Base-by-base conservation (phyloP, 2,797 vertebrate species). In the Hippoglossus hippoglossus region DNA sequence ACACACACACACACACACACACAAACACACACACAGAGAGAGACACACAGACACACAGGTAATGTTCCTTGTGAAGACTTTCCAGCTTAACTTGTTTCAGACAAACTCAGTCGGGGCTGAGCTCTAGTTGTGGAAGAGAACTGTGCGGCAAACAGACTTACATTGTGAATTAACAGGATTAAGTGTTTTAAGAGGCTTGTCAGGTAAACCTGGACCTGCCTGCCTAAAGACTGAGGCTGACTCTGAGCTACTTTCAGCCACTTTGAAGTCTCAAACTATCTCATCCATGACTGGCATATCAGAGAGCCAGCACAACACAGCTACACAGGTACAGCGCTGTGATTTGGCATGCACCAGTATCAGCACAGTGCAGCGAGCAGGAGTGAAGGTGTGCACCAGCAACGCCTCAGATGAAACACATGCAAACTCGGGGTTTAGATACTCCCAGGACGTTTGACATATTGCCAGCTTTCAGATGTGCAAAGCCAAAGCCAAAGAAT, bases 141-240 rank as follows among this genome's bases (percentile, higher is more conserved):
- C 77, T 81, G 84, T 63, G 74, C 79, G 73, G 82, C 83, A 90
- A 92, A 91, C 87, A 85, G 90, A 87, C 82, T 92, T 91, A 92
- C 92, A 89, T 90, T 91, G 83, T 89, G 90, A 94, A 93, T 93
- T 91, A 93, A 91, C 82, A 80, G 89, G 91, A 93, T 93, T 93
- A 91, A 84, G 70, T 87, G 81, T 88, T 92, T 90, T 91, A 92
- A 87, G 90, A 89, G 89, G 91, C 91, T 93, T 94, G 92, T 91
- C 88, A 93, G 90, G 91, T 92, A 94, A 92, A 93, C 87, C 84
- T 91, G 73, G 87, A 90, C 74, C 82, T 84, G 86, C 71, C 87
- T 89, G 85, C 84, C 82, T 79, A 84, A 89, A 91, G 72, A 90
- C 88, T 78, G 79, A 75, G 80, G 72, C 83, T 73, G 88, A 84